Evolutionary conservation across 2,888 invertebrate species (phyloP).

Genomic region (Molanna angustata): DNA sequence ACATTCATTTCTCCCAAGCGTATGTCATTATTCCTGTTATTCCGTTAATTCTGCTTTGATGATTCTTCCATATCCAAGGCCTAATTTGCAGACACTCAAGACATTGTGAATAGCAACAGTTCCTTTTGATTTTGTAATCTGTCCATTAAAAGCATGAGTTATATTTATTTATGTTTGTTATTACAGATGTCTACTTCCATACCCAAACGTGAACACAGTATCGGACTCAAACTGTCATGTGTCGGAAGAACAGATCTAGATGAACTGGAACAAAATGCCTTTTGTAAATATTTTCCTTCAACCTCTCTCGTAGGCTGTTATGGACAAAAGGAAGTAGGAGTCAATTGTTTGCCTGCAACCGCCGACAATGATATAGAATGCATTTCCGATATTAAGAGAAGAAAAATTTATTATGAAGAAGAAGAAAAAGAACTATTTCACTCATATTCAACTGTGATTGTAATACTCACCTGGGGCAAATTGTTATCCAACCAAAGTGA

Average conservation of each 20-base stretch:
- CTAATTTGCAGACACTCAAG: too few species aligned
- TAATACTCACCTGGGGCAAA: conserved; percentile 52
- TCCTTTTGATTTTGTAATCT: too few species aligned
- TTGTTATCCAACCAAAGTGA: conserved; percentile 18
- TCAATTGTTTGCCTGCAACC: conserved; percentile 43
- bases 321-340: conserved; percentile 50
- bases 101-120: too few species aligned
- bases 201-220: conserved; percentile 46
- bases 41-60: too few species aligned
- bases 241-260: conserved; percentile 48
- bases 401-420: conserved; percentile 36
- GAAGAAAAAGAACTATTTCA: conserved; percentile 41
- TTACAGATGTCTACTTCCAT: conserved; percentile 47
- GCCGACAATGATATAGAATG: not conserved
- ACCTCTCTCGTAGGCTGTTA: conserved; percentile 47
- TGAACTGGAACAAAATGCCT: conserved; percentile 44
- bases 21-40: too few species aligned
- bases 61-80: too few species aligned
- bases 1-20: too few species aligned
- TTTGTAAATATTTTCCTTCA: conserved; percentile 45
- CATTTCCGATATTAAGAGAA: conserved; percentile 24
- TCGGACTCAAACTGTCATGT: conserved; percentile 48
- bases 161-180: not conserved
- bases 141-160: too few species aligned
- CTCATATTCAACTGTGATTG: conserved; percentile 49